Conservation (phyloP, 2,113 vertebrate species). For the Microtus richardsoni region DNA sequence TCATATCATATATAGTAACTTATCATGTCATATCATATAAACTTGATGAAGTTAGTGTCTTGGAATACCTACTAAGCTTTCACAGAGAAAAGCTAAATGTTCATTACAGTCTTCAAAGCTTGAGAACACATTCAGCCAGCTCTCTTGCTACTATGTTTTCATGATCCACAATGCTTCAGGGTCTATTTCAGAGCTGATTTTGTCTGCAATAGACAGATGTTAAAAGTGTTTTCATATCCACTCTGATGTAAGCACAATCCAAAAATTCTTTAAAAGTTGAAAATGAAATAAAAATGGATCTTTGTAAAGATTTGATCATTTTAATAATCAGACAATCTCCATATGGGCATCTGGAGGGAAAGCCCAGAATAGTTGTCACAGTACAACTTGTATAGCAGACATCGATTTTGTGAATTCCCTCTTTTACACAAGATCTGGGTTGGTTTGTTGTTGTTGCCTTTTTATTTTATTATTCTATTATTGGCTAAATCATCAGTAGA, state of each 20-base stretch:
- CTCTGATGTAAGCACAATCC: conserved; percentile 70
- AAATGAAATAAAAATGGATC: conserved; percentile 72
- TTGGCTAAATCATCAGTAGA: conserved; percentile 76
- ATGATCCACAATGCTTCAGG: conserved; percentile 62
- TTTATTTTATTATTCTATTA: conserved; percentile 70
- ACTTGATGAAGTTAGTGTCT: not conserved
- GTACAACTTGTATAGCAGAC: conserved; percentile 33
- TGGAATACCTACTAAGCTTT: not conserved
- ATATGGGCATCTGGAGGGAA: conserved; percentile 46
- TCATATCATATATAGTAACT: not conserved
- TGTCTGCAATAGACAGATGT: conserved; percentile 52
- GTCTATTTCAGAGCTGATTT: not conserved
- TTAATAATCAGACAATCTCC: conserved; percentile 50
- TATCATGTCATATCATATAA: not conserved
- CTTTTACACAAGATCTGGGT: conserved; percentile 62
- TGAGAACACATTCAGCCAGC: not conserved
- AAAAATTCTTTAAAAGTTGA: conserved; percentile 72
- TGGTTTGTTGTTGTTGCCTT: conserved; percentile 73
- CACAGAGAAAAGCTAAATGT: not conserved
- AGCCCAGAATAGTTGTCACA: not conserved
- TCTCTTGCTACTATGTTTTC: conserved; percentile 30
- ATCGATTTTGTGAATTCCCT: conserved; percentile 62
- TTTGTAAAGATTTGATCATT: conserved; percentile 54
- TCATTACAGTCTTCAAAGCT: not conserved
- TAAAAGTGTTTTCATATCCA: conserved; percentile 68